Conservation (phyloP, 2,113 vertebrate species). For the Rattus norvegicus region DNA sequence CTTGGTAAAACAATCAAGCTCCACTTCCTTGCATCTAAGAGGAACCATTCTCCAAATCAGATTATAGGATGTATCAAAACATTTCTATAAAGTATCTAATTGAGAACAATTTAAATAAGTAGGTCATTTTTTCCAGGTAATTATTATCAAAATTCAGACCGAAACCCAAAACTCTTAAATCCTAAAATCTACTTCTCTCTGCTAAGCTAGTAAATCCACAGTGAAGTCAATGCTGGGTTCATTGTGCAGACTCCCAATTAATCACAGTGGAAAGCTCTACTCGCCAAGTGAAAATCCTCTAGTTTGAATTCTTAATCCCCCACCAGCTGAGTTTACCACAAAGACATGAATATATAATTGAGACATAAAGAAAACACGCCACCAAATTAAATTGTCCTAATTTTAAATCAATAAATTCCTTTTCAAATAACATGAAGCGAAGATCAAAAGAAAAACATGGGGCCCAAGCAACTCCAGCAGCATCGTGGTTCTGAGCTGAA, state of each 20-base stretch:
- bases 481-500: not conserved
- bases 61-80: constrained; percentile 38
- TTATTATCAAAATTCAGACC: constrained; percentile 68
- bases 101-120: constrained; percentile 61
- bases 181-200: constrained; percentile 65
- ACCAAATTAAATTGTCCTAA: constrained; percentile 83
- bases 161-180: constrained; percentile 71
- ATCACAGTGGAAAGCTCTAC: constrained; percentile 77
- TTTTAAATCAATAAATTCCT: constrained; percentile 80
- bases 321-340: constrained; percentile 83
- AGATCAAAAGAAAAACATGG: constrained; percentile 52
- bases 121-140: constrained; percentile 65
- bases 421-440: constrained; percentile 74
- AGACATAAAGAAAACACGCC: constrained; percentile 82
- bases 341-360: constrained; percentile 83
- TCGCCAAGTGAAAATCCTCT: constrained; percentile 77
- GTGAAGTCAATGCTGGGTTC: constrained; percentile 41
- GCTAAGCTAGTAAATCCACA: constrained; percentile 60
- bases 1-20: rapidly evolving
- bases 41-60: constrained; percentile 44
- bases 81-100: constrained; percentile 40
- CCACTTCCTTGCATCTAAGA: not conserved
- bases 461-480: not conserved
- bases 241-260: constrained; percentile 75
- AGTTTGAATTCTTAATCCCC: constrained; percentile 81